Evolutionary conservation across 2,113 vertebrate species (phyloP).

Genomic region (Chelonoidis abingdonii): DNA sequence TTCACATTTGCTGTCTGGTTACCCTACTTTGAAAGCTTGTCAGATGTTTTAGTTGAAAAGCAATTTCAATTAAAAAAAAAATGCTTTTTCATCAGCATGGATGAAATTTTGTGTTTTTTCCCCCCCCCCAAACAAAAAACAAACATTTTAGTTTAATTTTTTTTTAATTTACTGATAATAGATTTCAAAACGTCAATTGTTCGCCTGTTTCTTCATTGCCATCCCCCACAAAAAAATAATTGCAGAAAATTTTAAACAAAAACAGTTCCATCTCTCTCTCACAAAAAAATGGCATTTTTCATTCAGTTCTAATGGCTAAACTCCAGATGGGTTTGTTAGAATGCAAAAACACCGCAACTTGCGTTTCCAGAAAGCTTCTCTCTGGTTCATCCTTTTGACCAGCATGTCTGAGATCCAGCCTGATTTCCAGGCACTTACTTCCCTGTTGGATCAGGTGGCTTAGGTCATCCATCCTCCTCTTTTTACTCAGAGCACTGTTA

Average conservation of each 20-base stretch:
- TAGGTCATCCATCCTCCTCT: not conserved
- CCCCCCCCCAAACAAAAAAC: not conserved
- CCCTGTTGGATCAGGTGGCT: not conserved
- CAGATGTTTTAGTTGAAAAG: not conserved
- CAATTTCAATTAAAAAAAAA: not conserved
- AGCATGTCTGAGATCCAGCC: not conserved
- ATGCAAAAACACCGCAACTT: not conserved
- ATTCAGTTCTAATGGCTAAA: not conserved
- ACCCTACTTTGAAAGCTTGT: not conserved
- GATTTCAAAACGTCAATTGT: not conserved
- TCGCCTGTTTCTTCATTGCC: not conserved
- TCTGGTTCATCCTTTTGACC: not conserved
- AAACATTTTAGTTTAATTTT: not conserved
- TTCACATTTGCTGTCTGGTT: too few species aligned
- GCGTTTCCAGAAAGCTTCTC: not conserved
- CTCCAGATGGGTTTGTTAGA: not conserved
- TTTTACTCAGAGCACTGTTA: slow-evolving; percentile 33
- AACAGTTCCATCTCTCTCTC: not conserved
- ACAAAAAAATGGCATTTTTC: not conserved
- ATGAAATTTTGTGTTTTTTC: not conserved
- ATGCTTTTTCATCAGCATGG: not conserved
- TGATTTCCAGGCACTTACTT: not conserved
- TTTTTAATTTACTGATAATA: not conserved
- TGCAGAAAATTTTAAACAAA: not conserved
- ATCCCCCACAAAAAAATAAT: not conserved